Evolutionary conservation across 2,888 invertebrate genomes (phyloP), one percentile per base, ranked within the genome.

Genomic region (Zootermopsis nevadensis): DNA sequence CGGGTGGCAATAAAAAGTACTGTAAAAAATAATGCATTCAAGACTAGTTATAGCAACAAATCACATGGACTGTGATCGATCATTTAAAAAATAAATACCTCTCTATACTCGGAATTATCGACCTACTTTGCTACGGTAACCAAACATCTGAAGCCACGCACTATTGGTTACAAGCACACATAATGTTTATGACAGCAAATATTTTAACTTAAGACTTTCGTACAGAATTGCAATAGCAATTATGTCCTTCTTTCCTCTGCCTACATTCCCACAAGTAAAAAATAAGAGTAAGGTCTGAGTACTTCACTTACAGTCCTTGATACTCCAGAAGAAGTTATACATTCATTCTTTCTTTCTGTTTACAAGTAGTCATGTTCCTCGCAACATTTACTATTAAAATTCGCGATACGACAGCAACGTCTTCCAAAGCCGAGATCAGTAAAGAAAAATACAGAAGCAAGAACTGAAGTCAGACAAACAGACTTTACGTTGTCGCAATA

Each of bases 41-140:
- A 82, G 84, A 84, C 84, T 84, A 84, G 84, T 83, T 77, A 83
- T 66, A 80, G 83, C 79, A 82, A 83, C 77, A 79, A 76, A 82
- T 80, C 79, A 84, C 84, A 82, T 77, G 55, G 74, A 35, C 30
- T 42, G 84, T 80, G 80, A 82, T 60, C n/a, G 60, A 60, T 66
- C 72, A 72, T 77, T 84, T 80, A 38, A 80, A 84, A 84, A 84
- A 84, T 84, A 84, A 84, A 84, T 84, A 84, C 48, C 24, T 80
- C 74, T 42, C 48, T 79, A 60, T 60, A 69, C 27, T 79, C 60
- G n/a, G 27, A 60, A 48, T n/a, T 60, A 60, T 27, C 66, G 33
- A 31, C 60, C 33, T 79, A 69, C 67, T 33, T 33, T 74, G 77
- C 77, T 77, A 82, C 76, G 83, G 79, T 83, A 83, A 83, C 83